Evolutionary conservation across 2,797 vertebrate genomes (phyloP), one percentile per base, ranked within the genome.

Genomic region (Anguilla anguilla): DNA sequence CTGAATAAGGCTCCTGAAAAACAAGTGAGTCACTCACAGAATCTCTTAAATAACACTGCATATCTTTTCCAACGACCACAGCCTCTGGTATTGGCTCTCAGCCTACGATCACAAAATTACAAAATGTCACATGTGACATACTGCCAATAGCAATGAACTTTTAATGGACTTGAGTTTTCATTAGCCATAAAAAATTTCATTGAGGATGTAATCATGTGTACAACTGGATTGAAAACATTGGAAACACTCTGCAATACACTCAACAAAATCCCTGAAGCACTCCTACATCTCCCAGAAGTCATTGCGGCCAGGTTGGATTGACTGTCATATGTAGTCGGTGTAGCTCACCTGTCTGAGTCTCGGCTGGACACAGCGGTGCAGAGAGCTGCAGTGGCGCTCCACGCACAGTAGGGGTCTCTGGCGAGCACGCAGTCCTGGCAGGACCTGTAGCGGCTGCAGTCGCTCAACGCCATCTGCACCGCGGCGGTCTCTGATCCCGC

Each of bases 371-470:
- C 88, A 0, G 85, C 88, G 53, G 94, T 89, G 89, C 97, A 96
- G 0, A 3, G 64, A 0, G 55, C 0, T 1, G 90, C 1, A 4
- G 89, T 35, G 9, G 83, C 81, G 81, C 95, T 90, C 96, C 96
- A 97, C 0, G 92, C 94, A 0, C 97, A 97, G 93, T 96, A 96
- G 0, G 96, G 97, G 86, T 97, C 96, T 87, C 96, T 92, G 15
- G 96, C 94, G 89, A 97, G 88, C 89, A 97, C 22, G 49, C 97
- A 97, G 91, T 97, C 96, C 89, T 90, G 88, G 91, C 97, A 97
- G 1, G 88, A 84, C 74, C 67, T 31, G 46, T 96, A 93, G 2
- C 85, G 94, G 83, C 89, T 91, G 90, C 97, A 97, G 88, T 92
- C 92, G 2, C 95, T 93, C 85, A 96, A 88, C 0, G 96, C 95